These are phyloP conservation scores for Silurus meridionalis DNA, from an alignment of 2,113 vertebrate genomes.

Conservation along the genomic window DNA sequence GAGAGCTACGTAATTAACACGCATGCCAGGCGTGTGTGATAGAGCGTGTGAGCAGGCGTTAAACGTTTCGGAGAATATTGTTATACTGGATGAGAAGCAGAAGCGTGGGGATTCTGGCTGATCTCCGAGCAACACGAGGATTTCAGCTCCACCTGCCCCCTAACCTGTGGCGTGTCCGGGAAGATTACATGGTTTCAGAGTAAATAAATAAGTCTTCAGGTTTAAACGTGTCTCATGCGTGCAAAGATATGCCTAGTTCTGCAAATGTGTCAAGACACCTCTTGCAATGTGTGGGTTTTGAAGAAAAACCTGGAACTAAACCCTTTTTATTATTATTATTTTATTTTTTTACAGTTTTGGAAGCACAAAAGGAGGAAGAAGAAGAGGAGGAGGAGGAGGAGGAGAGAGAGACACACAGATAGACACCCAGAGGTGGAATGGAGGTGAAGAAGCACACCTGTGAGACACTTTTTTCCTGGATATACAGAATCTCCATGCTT, in stretches of 20 bases:
- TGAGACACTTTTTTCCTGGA: conserved; percentile 23
- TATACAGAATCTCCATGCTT: conserved; percentile 4
- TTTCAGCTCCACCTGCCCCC: background rate
- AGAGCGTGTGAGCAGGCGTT: background rate
- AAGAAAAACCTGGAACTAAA: background rate
- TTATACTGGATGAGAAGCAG: background rate
- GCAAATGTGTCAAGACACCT: background rate
- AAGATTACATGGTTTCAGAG: background rate
- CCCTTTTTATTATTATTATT: too few species aligned
- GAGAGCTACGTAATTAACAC: background rate
- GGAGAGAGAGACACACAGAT: background rate
- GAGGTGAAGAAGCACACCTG: background rate
- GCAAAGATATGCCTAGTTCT: background rate
- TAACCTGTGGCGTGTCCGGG: background rate
- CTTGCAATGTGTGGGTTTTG: background rate
- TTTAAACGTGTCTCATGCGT: background rate
- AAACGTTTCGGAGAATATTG: too few species aligned
- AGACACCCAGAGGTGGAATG: background rate
- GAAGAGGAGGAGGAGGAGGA: background rate
- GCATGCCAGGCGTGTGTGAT: too few species aligned
- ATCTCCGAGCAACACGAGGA: background rate
- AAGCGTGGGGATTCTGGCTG: background rate
- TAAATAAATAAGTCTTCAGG: too few species aligned
- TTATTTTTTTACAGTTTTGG: background rate
- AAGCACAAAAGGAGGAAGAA: conserved; percentile 1